phyloP scores from a whole-genome alignment of 2,888 invertebrate genomes.

The Euplagia quadripunctaria region DNA sequence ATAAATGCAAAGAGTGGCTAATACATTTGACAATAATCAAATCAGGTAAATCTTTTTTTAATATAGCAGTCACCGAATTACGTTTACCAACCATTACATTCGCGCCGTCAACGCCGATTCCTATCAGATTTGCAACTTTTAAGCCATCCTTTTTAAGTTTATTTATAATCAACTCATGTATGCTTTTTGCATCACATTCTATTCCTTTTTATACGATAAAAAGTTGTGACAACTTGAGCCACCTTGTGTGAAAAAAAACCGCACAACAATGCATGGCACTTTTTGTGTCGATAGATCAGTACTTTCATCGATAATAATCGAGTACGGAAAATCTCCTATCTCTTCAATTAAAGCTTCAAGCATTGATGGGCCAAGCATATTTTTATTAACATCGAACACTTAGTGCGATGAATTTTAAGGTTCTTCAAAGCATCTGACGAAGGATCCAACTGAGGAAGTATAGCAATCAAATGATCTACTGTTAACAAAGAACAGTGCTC shows the following conservation, averaged over 20 bases:
- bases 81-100: conserved; percentile 34
- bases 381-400: conserved; percentile 57
- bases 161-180: not conserved
- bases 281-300: conserved; percentile 43
- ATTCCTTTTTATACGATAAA: conserved; percentile 14
- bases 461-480: conserved; percentile 37
- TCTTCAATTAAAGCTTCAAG: conserved; percentile 53
- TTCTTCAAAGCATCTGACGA: conserved; percentile 43
- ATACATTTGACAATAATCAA: conserved; percentile 28
- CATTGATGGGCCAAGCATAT: conserved; percentile 55
- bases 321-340: conserved; percentile 51
- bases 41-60: conserved; percentile 30
- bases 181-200: not conserved
- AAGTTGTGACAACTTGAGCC: conserved; percentile 19
- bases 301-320: conserved; percentile 56
- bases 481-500: conserved; percentile 32
- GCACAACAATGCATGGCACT: conserved; percentile 21
- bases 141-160: conserved; percentile 21
- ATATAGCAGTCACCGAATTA: conserved; percentile 34
- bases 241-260: conserved; percentile 18
- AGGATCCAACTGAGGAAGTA: conserved; percentile 37
- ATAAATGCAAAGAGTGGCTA: conserved; percentile 31
- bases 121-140: conserved; percentile 23
- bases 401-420: conserved; percentile 41
- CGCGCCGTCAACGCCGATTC: conserved; percentile 29